These are phyloP conservation scores for Dromiciops gliroides DNA, from an alignment of 2,113 vertebrate genomes.

Conservation along the genomic window DNA sequence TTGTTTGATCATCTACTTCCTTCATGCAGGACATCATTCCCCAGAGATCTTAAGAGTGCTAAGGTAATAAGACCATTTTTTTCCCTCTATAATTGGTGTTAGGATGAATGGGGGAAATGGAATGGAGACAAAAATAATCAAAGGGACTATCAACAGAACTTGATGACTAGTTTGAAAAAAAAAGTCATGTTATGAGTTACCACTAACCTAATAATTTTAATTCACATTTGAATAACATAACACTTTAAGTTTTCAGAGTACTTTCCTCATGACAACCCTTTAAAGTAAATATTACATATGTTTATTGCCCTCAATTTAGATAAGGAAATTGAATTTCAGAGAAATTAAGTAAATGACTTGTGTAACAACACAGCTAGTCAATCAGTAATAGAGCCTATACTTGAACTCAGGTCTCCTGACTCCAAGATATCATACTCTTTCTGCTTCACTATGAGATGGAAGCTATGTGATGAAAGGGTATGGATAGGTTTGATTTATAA, in stretches of 20 bases:
- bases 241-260: neutral
- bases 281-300: neutral
- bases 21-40: slow-evolving; percentile 32
- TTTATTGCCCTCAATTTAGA: neutral
- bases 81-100: neutral
- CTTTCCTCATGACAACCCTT: neutral
- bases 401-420: neutral
- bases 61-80: slow-evolving; percentile 35
- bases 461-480: too few species aligned
- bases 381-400: neutral
- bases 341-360: neutral
- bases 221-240: neutral
- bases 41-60: slow-evolving; percentile 11
- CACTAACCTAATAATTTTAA: slow-evolving; percentile 26
- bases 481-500: neutral
- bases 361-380: neutral
- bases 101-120: neutral
- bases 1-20: slow-evolving; percentile 30
- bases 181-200: neutral
- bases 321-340: neutral
- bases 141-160: slow-evolving; percentile 16
- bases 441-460: neutral
- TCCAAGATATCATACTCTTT: neutral
- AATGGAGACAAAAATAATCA: neutral
- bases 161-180: slow-evolving; percentile 20